These are phyloP conservation scores for Egretta garzetta DNA, from an alignment of 2,113 vertebrate genomes.

Conservation along the genomic window DNA sequence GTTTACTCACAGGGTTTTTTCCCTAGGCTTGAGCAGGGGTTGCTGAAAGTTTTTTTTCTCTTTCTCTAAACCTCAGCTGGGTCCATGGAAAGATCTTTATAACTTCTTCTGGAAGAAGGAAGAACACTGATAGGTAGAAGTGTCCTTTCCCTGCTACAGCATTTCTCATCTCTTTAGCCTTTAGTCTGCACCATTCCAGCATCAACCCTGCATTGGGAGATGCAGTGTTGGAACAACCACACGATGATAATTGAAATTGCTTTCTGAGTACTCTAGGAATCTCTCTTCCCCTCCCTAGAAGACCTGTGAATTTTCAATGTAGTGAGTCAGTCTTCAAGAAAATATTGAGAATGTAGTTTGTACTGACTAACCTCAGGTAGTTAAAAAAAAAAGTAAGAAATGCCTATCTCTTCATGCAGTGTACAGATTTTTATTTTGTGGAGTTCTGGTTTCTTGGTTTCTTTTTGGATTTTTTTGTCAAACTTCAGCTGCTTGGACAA, in stretches of 20 bases:
- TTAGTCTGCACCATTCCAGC: background rate
- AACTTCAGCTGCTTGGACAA: background rate
- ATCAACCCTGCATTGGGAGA: background rate
- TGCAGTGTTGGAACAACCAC: background rate
- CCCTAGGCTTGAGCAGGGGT: background rate
- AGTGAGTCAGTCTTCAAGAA: background rate
- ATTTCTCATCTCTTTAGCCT: background rate
- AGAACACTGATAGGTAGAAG: background rate
- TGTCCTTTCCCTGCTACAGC: background rate
- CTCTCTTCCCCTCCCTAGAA: background rate
- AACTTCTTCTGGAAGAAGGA: background rate
- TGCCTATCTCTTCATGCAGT: background rate
- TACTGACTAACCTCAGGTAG: background rate
- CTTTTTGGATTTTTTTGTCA: background rate
- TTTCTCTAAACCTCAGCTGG: background rate
- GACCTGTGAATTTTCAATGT: background rate
- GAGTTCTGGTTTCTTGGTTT: fast-evolving
- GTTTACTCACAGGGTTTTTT: background rate
- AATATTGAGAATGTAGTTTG: background rate
- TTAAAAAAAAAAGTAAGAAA: background rate
- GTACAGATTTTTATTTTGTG: background rate
- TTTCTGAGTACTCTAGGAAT: background rate
- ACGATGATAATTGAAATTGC: background rate
- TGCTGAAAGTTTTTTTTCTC: background rate
- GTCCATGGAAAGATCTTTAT: background rate